phyloP scores from a whole-genome alignment of 2,888 invertebrate genomes.

The Spialia ferax region DNA sequence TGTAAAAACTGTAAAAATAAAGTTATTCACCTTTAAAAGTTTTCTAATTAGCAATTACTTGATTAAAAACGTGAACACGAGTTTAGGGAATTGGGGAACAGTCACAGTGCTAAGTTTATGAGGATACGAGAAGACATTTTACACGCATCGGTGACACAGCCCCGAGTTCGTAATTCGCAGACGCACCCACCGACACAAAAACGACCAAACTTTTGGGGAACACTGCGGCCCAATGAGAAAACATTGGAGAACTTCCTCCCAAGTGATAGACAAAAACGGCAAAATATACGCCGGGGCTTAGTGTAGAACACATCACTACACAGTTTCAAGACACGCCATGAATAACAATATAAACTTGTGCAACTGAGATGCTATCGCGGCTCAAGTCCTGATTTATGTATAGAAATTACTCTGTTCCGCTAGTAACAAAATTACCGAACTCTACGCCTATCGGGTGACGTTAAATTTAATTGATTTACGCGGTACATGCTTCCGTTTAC shows the following conservation, averaged over 20 bases:
- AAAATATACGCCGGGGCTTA: conserved; percentile 70
- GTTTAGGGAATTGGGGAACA: conserved; percentile 57
- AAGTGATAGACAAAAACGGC: conserved; percentile 77
- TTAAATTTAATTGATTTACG: conserved; percentile 37
- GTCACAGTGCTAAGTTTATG: conserved; percentile 68
- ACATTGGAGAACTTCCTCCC: conserved; percentile 77
- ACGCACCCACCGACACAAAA: conserved; percentile 74
- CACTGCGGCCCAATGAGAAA: conserved; percentile 77
- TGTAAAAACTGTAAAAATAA: conserved; percentile 1
- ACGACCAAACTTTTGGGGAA: conserved; percentile 78
- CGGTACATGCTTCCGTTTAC: conserved; percentile 9
- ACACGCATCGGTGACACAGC: conserved; percentile 70
- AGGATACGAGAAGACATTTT: conserved; percentile 75
- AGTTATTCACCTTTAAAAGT: conserved; percentile 57
- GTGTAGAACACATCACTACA: conserved; percentile 67
- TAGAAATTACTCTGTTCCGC: conserved; percentile 35
- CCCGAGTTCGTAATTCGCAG: conserved; percentile 74
- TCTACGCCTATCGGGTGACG: conserved; percentile 34
- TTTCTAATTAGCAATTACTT: conserved; percentile 80
- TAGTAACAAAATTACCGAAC: conserved; percentile 36
- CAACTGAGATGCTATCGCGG: conserved; percentile 58
- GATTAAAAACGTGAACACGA: conserved; percentile 64
- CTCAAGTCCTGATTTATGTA: conserved; percentile 49
- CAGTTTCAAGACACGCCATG: conserved; percentile 67
- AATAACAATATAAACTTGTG: conserved; percentile 71